Base-by-base conservation (phyloP, 2,888 invertebrate species). In the Drosophila mettleri region DNA sequence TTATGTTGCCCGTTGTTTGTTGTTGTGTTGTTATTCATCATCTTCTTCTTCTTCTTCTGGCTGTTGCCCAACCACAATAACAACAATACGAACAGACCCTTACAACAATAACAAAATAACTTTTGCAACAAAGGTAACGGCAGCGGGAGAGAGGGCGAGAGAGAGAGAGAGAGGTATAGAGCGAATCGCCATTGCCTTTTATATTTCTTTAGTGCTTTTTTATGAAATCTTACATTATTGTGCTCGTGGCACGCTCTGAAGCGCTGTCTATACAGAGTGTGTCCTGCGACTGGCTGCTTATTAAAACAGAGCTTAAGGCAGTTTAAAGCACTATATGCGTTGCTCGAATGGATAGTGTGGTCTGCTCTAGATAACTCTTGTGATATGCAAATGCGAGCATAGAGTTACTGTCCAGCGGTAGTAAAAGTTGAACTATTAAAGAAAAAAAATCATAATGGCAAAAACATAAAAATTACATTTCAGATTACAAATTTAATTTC, bases 211-310 rank as follows among this genome's bases (percentile, higher is more conserved):
- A 57, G 20, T 61, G 39, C n/a, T 43, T 60, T 41, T 41, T 78
- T 82, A 80, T 80, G 65, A 82, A 78, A 78, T 80, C 67, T 82
- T 58, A 75, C 78, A 75, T 51, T 80, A 67, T 66, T 74, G 68
- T 79, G 81, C 82, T 84, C 61, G 55, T 79, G 85, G 81, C 85
- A 81, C 77, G 78, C 69, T 83, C 49, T 63, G 45, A 65, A 75
- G 75, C 69, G n/a, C 33, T 45, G 24, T 59, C 10, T 20, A 12
- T 16, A n/a, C 24, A 24, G 45, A 8, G 31, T 24, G 34, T 36
- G 41, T 61, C 41, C 58, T 67, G 43, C 45, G 60, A 64, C 62
- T 69, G 64, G 52, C 63, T 71, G 73, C 85, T 82, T 87, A 85
- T 84, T 83, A 83, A 85, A 87, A 83, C 39, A 53, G 53, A 54